Evolutionary conservation across 2,797 vertebrate genomes (phyloP).

Genomic region (Sebastes matsubarae): DNA sequence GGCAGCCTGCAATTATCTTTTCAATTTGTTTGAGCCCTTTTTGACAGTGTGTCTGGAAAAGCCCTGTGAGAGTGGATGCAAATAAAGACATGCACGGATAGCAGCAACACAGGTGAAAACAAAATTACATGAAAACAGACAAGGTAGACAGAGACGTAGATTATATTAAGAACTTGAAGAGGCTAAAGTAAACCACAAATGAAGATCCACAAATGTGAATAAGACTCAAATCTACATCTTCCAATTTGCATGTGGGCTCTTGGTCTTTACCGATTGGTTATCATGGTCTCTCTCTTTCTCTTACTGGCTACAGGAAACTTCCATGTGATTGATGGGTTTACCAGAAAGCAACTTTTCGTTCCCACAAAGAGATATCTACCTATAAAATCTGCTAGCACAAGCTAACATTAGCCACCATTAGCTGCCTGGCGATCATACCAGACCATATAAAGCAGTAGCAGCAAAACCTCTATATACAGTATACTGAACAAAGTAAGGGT

Average conservation of each 20-base stretch:
- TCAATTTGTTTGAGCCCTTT: slow-evolving; percentile 28
- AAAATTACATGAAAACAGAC: background rate
- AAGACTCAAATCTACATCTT: background rate
- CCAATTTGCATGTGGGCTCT: no score
- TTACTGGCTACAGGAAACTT: no score
- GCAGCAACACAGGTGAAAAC: background rate
- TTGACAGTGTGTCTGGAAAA: slow-evolving; percentile 21
- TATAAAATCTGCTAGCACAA: no score
- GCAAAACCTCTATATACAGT: background rate
- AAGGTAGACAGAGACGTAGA: background rate
- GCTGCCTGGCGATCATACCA: background rate
- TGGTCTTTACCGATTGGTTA: no score
- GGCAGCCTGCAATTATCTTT: slow-evolving; percentile 38
- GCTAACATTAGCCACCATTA: background rate
- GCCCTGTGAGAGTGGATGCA: background rate
- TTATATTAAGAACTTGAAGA: background rate
- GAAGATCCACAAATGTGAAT: background rate
- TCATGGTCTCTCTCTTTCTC: no score
- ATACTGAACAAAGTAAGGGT: background rate
- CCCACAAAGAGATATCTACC: background rate
- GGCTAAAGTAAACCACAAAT: background rate
- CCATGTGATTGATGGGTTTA: background rate
- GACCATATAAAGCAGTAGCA: background rate
- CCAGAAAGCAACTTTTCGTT: no score
- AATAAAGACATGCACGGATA: background rate